These are phyloP conservation scores for Hydrochoerus hydrochaeris DNA, from an alignment of 2,113 vertebrate genomes.

Conservation along the genomic window DNA sequence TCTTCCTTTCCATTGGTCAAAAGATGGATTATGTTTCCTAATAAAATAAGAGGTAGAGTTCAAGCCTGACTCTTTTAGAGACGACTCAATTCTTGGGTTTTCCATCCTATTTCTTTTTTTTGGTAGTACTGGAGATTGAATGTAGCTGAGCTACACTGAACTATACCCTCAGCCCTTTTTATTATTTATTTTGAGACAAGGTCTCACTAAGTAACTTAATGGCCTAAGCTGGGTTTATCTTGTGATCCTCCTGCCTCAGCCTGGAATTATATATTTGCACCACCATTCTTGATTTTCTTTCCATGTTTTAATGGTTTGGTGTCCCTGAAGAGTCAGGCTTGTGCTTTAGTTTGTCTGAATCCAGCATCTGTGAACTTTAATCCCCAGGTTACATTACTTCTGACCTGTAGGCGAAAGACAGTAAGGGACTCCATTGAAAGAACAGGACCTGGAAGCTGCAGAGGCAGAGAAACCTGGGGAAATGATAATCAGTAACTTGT, in stretches of 20 bases:
- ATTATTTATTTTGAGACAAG: background rate
- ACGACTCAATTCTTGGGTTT: background rate
- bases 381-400: background rate
- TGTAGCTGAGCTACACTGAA: background rate
- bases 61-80: conserved; percentile 6
- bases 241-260: background rate
- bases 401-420: background rate
- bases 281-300: background rate
- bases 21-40: conserved; percentile 20
- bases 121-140: background rate
- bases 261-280: background rate
- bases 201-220: background rate
- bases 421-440: background rate
- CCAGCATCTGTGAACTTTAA: background rate
- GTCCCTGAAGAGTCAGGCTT: background rate
- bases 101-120: background rate
- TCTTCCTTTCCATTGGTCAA: background rate
- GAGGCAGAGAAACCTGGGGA: background rate
- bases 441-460: background rate
- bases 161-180: background rate
- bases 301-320: background rate
- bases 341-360: background rate
- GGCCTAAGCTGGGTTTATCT: background rate
- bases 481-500: background rate
- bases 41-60: conserved; percentile 21